Evolutionary conservation across 2,888 invertebrate genomes (phyloP), one percentile per base, ranked within the genome.

Genomic region (Parnassius mnemosyne): DNA sequence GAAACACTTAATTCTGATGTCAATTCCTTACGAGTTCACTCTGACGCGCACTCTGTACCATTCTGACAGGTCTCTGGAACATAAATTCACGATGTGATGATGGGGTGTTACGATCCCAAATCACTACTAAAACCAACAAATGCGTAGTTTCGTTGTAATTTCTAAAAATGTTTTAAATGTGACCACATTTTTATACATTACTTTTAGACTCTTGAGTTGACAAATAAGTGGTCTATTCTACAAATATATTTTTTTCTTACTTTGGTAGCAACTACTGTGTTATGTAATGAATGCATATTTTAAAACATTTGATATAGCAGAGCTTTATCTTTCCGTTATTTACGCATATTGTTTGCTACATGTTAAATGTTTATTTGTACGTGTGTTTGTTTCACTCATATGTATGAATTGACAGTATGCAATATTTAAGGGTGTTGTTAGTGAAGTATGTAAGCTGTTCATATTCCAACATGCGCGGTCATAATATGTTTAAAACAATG

Each of bases 21-120:
- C 81, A 87, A 81, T 83, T 89, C 92, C 96, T 96, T 96, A 96
- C 96, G 95, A 94, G 93, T 94, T 95, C 89, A 95, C 93, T 94
- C 95, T 94, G 93, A 95, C 95, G 94, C 95, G 95, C 93, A 95
- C 94, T 94, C 94, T 94, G 94, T 95, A 96, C 93, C 94, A 94
- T 92, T 95, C 95, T 90, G 94, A 94, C 92, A 96, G 94, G 91
- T 92, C 92, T 93, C 93, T 92, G 92, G 80, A 92, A 92, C 89
- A 92, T 83, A 92, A 91, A 92, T 84, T 84, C 77, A 85, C 83
- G 86, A 84, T 78, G 81, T 76, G 80, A 85, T 87, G 87, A 86
- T 75, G 82, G 79, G 79, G 79, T 83, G 85, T 84, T 74, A 82
- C 82, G 85, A 81, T 65, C 69, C 73, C 77, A 71, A 63, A 56